Evolutionary conservation across 2,797 vertebrate species (phyloP).

Genomic region (Prunella strophiata): DNA sequence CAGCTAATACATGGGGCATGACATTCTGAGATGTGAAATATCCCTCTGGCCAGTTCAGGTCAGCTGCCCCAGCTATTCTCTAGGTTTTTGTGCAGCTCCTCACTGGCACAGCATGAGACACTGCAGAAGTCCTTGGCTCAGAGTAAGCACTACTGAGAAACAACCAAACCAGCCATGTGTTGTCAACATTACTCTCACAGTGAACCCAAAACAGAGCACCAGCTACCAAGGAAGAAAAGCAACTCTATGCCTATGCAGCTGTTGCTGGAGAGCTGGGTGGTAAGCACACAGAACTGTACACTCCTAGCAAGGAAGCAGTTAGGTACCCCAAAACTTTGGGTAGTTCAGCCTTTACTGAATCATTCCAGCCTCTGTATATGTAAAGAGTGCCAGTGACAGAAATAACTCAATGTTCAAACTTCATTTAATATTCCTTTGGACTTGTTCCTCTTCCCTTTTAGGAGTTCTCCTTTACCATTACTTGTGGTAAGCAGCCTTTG

Average conservation of each 20-base stretch:
- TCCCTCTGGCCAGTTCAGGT: neutral
- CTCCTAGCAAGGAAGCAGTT: too few species aligned
- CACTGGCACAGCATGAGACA: neutral
- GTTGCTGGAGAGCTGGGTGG: too few species aligned
- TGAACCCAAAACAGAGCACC: too few species aligned
- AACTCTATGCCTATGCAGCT: too few species aligned
- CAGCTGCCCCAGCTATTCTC: neutral
- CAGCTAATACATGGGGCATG: neutral
- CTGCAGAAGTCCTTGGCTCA: neutral
- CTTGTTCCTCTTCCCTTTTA: slow-evolving; percentile 10
- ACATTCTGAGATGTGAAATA: neutral
- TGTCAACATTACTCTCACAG: too few species aligned
- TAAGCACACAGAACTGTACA: too few species aligned
- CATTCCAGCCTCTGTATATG: neutral
- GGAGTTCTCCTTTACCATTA: neutral
- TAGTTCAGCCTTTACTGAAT: neutral
- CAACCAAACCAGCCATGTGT: too few species aligned
- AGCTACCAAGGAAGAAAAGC: too few species aligned
- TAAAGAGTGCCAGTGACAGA: neutral
- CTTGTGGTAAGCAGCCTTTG: neutral
- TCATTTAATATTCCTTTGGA: neutral
- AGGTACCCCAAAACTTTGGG: neutral
- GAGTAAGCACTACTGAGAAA: too few species aligned
- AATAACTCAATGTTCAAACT: neutral
- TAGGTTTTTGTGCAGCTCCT: neutral